Conservation (phyloP, 1,140 invertebrate genomes). For the Eriocheir sinensis region DNA sequence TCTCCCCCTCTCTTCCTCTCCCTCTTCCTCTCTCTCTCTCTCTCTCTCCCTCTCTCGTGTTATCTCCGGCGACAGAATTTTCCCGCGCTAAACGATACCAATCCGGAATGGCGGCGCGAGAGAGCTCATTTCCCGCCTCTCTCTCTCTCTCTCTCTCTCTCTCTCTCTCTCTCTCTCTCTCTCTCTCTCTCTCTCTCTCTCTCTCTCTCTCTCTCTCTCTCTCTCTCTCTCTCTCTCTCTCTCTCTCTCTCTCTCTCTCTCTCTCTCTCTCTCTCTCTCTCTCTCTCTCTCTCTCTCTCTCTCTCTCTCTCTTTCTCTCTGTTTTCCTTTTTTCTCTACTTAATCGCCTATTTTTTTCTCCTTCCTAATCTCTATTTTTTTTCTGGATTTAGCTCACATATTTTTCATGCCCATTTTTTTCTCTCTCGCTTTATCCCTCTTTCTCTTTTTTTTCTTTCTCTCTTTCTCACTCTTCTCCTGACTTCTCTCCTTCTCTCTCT, state of each 20-base stretch:
- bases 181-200: not conserved
- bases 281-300: too few relatives aligned
- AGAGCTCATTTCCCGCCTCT: constrained; percentile 72
- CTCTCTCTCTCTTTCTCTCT: not conserved
- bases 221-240: not conserved
- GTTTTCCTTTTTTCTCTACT: not conserved
- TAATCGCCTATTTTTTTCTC: not conserved
- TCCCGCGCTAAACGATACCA: constrained; percentile 70
- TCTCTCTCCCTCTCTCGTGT: not conserved
- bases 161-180: not conserved
- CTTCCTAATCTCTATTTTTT: too few relatives aligned
- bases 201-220: not conserved
- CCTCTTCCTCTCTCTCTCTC: not conserved
- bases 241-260: not conserved
- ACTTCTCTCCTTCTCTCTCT: too few relatives aligned
- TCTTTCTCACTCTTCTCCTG: too few relatives aligned
- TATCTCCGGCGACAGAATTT: constrained; percentile 58
- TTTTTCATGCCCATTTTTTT: too few relatives aligned
- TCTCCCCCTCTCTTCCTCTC: not conserved
- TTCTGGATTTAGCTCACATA: too few relatives aligned
- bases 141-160: not conserved
- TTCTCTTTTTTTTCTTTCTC: too few relatives aligned
- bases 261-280: not conserved
- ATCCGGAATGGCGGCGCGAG: constrained; percentile 69
- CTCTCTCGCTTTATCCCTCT: too few relatives aligned